These are phyloP conservation scores for Calyptomena viridis DNA, from an alignment of 2,113 vertebrate species.

Conservation along the genomic window DNA sequence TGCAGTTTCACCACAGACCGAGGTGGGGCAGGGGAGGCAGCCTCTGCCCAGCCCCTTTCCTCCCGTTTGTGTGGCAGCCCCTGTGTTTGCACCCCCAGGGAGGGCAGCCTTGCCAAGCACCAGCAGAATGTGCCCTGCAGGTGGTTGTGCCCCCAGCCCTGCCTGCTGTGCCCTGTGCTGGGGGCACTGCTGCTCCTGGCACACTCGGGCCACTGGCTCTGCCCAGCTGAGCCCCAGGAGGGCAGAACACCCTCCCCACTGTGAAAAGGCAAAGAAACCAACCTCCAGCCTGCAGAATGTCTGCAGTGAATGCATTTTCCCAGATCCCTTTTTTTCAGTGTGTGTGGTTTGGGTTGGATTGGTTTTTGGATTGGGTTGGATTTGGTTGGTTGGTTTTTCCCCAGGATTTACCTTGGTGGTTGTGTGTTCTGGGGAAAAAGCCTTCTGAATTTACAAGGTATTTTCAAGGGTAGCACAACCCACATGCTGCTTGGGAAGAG, in stretches of 20 bases:
- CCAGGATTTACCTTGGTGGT: neutral
- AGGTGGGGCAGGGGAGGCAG: neutral
- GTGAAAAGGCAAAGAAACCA: neutral
- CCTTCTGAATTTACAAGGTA: neutral
- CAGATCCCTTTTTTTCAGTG: neutral
- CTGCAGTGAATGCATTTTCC: neutral
- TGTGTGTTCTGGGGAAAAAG: neutral
- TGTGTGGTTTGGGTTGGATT: too few species aligned
- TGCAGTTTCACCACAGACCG: neutral
- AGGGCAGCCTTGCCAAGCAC: neutral
- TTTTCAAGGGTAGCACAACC: neutral
- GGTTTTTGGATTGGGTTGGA: neutral
- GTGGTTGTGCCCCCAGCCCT: rapidly evolving
- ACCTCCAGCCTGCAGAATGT: neutral
- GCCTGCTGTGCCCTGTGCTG: neutral
- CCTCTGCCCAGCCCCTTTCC: neutral
- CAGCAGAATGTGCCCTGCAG: neutral
- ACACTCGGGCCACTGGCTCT: neutral
- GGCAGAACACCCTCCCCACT: neutral
- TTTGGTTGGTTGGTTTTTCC: neutral
- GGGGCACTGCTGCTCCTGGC: rapidly evolving
- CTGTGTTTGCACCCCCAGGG: neutral
- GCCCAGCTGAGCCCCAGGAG: neutral
- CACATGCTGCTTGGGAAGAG: neutral
- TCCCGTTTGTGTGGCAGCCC: neutral